Conservation (phyloP, 2,888 invertebrate species). For the Ptycholaimellus sp. region DNA sequence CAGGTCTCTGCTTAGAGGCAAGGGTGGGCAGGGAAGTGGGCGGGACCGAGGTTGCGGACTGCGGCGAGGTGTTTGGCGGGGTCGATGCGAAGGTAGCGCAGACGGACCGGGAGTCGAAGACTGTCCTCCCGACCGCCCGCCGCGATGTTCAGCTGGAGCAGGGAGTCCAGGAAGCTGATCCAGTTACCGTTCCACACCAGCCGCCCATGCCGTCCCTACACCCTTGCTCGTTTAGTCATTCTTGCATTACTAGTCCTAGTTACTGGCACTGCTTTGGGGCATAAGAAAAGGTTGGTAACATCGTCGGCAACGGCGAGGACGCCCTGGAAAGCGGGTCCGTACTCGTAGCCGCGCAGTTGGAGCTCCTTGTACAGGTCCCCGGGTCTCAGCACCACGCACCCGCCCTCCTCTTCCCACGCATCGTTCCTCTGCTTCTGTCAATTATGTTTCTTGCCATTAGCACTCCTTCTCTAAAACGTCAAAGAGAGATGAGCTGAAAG, state of each 20-base stretch:
- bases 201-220: constrained; percentile 18
- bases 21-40: background rate
- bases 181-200: constrained; percentile 65
- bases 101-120: background rate
- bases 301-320: background rate
- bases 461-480: too few relatives aligned
- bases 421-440: too few relatives aligned
- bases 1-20: background rate
- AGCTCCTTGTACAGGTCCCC: constrained; percentile 5
- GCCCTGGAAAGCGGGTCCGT: constrained; percentile 1
- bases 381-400: constrained; percentile 1
- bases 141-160: constrained; percentile 39
- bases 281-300: too few relatives aligned
- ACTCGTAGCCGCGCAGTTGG: constrained; percentile 1
- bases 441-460: too few relatives aligned
- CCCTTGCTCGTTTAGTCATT: constrained; percentile 60
- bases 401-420: too few relatives aligned
- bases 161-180: constrained; percentile 75
- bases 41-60: background rate
- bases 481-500: too few relatives aligned
- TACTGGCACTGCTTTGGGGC: too few relatives aligned
- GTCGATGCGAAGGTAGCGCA: constrained; percentile 3
- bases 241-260: too few relatives aligned
- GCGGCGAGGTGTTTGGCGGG: background rate
- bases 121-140: constrained; percentile 1